These are phyloP conservation scores for Speoplatyrhinus poulsoni DNA, from an alignment of 2,113 vertebrate species.

Conservation along the genomic window DNA sequence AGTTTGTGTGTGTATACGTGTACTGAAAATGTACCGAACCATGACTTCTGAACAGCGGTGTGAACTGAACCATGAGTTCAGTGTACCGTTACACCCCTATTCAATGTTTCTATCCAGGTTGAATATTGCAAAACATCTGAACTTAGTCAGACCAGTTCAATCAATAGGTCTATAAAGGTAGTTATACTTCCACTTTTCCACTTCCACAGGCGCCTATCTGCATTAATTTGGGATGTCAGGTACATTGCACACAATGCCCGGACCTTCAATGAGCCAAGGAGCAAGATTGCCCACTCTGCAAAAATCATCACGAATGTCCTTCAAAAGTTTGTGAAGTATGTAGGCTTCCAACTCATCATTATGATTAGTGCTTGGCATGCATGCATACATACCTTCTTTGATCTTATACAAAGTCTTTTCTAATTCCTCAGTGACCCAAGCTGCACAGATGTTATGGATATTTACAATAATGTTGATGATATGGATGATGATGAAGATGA, in stretches of 20 bases:
- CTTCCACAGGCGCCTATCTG: conserved; percentile 86
- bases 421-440: conserved; percentile 81
- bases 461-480: conserved; percentile 85
- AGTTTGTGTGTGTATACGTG: no score
- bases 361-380: not conserved
- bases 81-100: no score
- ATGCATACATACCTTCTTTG: not conserved
- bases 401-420: conserved; percentile 11
- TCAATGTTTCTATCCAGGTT: no score
- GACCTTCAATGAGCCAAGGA: conserved; percentile 96
- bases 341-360: not conserved
- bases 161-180: not conserved
- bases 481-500: conserved; percentile 84
- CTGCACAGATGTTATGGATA: conserved; percentile 88
- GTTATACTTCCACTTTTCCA: conserved; percentile 19
- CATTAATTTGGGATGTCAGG: conserved; percentile 93
- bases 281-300: conserved; percentile 90
- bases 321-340: conserved; percentile 93
- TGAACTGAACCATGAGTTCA: no score
- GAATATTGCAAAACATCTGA: no score
- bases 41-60: no score
- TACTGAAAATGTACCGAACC: no score
- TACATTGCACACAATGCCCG: conserved; percentile 92
- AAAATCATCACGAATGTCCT: conserved; percentile 92
- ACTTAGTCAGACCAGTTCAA: no score